phyloP scores from a whole-genome alignment of 23 tunicate genomes.

The Trididemnum nubilum region DNA sequence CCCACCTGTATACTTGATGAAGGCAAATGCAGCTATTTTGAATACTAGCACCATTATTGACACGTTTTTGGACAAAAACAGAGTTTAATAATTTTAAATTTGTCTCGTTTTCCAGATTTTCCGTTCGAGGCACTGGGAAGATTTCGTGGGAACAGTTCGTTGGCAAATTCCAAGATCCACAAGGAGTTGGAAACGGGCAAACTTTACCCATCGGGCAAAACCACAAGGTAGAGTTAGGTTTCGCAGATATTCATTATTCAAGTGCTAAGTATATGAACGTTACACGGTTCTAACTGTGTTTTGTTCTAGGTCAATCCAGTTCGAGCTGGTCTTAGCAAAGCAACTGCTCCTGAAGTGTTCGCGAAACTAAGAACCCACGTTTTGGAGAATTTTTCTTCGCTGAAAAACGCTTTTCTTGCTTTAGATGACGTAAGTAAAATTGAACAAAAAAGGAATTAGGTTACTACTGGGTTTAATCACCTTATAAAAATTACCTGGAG shows the following conservation, averaged over 20 bases:
- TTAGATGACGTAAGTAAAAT: conserved; percentile 66
- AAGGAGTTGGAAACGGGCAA: conserved; percentile 83
- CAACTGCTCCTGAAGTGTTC: conserved; percentile 59
- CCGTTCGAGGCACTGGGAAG: conserved; percentile 90
- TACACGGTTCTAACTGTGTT: too few species aligned
- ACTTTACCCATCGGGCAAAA: conserved; percentile 90
- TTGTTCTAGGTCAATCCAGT: conserved; percentile 79
- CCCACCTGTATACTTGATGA: too few species aligned
- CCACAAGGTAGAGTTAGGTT: conserved; percentile 58
- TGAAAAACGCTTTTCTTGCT: conserved; percentile 83
- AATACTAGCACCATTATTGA: background rate
- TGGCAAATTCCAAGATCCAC: conserved; percentile 92
- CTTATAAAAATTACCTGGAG: too few species aligned
- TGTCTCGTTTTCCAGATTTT: conserved; percentile 29
- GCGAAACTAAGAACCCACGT: conserved; percentile 66
- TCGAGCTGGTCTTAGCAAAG: conserved; percentile 49
- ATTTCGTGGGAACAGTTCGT: conserved; percentile 93
- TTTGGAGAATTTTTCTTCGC: conserved; percentile 49
- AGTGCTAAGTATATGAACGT: too few species aligned
- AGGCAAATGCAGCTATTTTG: too few species aligned
- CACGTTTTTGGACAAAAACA: background rate
- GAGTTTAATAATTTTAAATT: background rate
- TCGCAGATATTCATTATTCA: background rate
- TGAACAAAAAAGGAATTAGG: background rate
- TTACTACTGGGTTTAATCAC: too few species aligned